These are phyloP conservation scores for Laothoe populi DNA, from an alignment of 2,888 invertebrate genomes.

Conservation along the genomic window DNA sequence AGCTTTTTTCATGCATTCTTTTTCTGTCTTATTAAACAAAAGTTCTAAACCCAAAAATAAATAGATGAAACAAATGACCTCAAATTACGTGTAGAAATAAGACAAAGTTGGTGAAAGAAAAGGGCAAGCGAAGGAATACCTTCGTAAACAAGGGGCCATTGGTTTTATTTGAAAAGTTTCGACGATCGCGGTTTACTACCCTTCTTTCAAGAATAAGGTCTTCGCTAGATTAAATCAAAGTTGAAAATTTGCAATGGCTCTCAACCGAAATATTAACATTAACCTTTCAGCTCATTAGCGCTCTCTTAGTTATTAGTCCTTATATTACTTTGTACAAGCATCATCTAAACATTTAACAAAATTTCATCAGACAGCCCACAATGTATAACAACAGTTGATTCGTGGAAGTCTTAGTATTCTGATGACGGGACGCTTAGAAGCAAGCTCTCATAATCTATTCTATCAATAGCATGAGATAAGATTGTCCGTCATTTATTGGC, in stretches of 20 bases:
- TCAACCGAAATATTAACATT: constrained; percentile 29
- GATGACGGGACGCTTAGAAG: constrained; percentile 53
- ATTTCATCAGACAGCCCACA: neutral
- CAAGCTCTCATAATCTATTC: constrained; percentile 60
- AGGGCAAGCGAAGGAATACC: constrained; percentile 60
- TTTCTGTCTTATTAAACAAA: neutral
- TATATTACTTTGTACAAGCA: neutral
- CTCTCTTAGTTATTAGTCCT: neutral
- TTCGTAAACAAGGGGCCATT: constrained; percentile 71
- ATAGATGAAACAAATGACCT: constrained; percentile 22
- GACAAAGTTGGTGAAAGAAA: constrained; percentile 65
- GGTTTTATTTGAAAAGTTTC: constrained; percentile 79
- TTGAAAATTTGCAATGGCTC: constrained; percentile 41
- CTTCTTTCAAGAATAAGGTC: constrained; percentile 48
- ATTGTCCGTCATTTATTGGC: constrained; percentile 69
- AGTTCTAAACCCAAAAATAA: constrained; percentile 10
- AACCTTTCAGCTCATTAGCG: neutral
- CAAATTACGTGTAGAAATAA: constrained; percentile 47
- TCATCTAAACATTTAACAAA: neutral
- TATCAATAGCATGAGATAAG: constrained; percentile 66
- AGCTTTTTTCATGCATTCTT: neutral
- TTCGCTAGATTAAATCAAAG: constrained; percentile 46
- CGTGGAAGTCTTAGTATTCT: constrained; percentile 29
- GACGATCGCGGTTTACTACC: constrained; percentile 64
- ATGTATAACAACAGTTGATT: constrained; percentile 19